Evolutionary conservation across 2,888 invertebrate genomes (phyloP).

Genomic region (Stegophylla sp.): DNA sequence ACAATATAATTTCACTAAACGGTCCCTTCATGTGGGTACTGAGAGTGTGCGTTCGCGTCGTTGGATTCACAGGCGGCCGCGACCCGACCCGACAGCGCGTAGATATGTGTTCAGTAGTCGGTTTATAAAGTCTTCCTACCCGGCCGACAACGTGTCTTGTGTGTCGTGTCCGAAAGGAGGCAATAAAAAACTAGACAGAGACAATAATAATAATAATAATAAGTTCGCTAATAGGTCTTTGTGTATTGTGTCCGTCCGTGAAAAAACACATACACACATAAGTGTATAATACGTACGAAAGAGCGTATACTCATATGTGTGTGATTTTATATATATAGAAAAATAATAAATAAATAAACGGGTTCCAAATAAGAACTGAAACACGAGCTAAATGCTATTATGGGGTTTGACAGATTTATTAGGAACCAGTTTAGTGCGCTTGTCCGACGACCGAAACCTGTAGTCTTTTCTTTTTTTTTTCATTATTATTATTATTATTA

Average conservation of each 20-base stretch:
- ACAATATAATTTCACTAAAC: too few species aligned
- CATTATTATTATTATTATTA: neutral
- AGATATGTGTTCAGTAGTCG: slow-evolving; percentile 28
- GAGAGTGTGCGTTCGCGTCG: neutral
- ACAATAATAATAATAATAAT: slow-evolving; percentile 50
- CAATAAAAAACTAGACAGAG: slow-evolving; percentile 35
- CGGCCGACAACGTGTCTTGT: slow-evolving; percentile 23
- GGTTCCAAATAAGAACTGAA: slow-evolving; percentile 58
- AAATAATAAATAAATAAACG: slow-evolving; percentile 58
- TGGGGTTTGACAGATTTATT: slow-evolving; percentile 58
- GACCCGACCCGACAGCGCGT: neutral
- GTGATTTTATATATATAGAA: neutral
- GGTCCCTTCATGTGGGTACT: neutral
- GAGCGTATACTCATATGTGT: neutral
- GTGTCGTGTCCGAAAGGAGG: slow-evolving; percentile 37
- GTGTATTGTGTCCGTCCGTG: slow-evolving; percentile 53
- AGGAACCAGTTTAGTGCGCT: slow-evolving; percentile 56
- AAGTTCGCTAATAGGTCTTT: slow-evolving; percentile 59
- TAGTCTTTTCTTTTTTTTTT: slow-evolving; percentile 21
- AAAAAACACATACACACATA: slow-evolving; percentile 20
- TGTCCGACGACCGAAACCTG: slow-evolving; percentile 56
- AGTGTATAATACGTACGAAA: too few species aligned
- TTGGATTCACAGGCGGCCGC: neutral
- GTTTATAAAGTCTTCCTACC: slow-evolving; percentile 47
- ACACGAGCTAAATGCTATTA: slow-evolving; percentile 56